Base-by-base conservation (phyloP, 2,888 invertebrate genomes). In the Cyrtodaria siliqua region DNA sequence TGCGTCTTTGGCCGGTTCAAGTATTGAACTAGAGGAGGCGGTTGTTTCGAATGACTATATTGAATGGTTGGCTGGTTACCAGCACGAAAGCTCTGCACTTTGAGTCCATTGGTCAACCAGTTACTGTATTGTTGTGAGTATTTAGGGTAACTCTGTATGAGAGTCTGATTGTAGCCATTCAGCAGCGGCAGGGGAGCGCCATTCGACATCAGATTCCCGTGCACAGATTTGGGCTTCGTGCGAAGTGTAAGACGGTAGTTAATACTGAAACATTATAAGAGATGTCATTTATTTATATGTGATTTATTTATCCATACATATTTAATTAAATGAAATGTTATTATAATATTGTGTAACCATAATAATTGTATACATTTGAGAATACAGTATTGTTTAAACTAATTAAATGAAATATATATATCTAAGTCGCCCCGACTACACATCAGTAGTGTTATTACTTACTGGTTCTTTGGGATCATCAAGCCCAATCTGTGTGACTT, bases 1-100 rank as follows among this genome's bases (percentile, higher is more conserved):
- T 50, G 50, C 18, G 73, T 67, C 29, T 76, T 76, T 20, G 81
- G 74, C 49, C 81, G 27, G 29, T 78, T 68, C 44, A 78, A 67
- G 24, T 75, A 81, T 49, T 78, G 81, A 12, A 80, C 26, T 12
- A 80, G 47, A 2, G 81, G 67, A 2, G 81, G 77, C 0, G 81
- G 71, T 24, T 70, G 80, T 12, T 61, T 44, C 12, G 75, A 63
- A 14, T 75, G 76, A 24, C 16, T 70, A 24, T 67, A 74, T 9
- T 70, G 47, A 9, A 24, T 42, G 16, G 14, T 24, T 12, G 38
- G 42, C 6, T 59, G 52, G 16, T 60, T 61, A n/a, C 52, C 57
- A n/a, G n/a, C n/a, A n/a, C 71, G 62, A 47, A 85, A 73, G 62
- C 84, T 85, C 60, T 85, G 85, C 9, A 85, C 81, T 78, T 85